Base-by-base conservation (phyloP, 2,888 invertebrate species). In the Notodonta dromedarius region DNA sequence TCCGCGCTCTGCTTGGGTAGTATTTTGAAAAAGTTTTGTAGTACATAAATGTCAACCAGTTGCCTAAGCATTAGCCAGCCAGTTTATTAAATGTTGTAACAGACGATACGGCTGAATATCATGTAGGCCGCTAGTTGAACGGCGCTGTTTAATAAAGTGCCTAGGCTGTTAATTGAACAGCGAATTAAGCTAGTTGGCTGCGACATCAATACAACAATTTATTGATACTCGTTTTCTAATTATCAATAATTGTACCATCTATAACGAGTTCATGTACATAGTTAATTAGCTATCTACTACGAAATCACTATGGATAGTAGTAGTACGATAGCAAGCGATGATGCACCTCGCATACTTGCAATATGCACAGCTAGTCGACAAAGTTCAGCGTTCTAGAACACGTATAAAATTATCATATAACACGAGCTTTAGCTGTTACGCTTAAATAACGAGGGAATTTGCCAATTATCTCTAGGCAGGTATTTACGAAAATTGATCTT, bases 351-450 rank as follows among this genome's bases (percentile, higher is more conserved):
- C 63, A 52, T 58, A 64, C 74, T 71, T 76, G 77, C 74, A 71
- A 69, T 76, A 76, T 74, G 67, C 72, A 61, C 67, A 74, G 74
- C 67, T 74, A 77, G 76, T 74, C 74, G 74, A 74, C 77, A 74
- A 74, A 74, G 77, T 74, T 74, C 74, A 71, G 65, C 61, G 59
- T 62, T 58, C 64, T 48, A 67, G 60, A 64, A 67, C 61, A 66
- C 61, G 61, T 61, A 66, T 70, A 66, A 62, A 54, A 56, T 60
- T 60, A 60, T 63, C 61, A 52, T 59, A 63, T 58, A 55, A 58
- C 54, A 62, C 50, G 24, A 44, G 71, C 59, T 57, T 66, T 56
- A 58, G 58, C 58, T 65, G 66, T 65, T 61, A 61, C 58, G 58
- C 62, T 60, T 58, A 46, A 61, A 63, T 53, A 61, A 53, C 46